Conservation (phyloP, 2,113 vertebrate species). For the Rallus limicola region DNA sequence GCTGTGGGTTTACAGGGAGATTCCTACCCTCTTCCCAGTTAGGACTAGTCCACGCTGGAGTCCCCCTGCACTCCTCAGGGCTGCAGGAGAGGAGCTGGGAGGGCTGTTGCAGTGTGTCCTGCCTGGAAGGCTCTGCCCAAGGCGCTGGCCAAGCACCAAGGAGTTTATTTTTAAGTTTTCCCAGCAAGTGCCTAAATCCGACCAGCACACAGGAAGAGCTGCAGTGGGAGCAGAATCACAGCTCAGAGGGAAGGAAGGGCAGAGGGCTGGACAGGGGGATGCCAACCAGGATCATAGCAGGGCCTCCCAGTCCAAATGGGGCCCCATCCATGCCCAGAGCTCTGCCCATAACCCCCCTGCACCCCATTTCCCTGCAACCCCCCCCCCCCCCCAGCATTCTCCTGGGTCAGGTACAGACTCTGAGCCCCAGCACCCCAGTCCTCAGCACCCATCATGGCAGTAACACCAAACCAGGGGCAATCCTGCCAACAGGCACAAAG, state of each 20-base stretch:
- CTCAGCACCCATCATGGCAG: fast-evolving
- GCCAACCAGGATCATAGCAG: not conserved
- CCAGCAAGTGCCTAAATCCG: not conserved
- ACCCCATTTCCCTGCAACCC: not conserved
- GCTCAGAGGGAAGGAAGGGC: not conserved
- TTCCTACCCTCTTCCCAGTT: not conserved
- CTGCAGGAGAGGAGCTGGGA: not conserved
- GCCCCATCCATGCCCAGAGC: not conserved
- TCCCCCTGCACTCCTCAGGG: not conserved
- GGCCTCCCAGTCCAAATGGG: fast-evolving
- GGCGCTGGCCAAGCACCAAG: not conserved
- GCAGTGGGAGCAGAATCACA: fast-evolving
- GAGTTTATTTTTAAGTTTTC: slow-evolving; percentile 35
- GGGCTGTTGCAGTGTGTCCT: fast-evolving
- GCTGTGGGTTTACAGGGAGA: not conserved
- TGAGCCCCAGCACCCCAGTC: not conserved
- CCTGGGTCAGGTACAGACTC: not conserved
- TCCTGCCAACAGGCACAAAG: fast-evolving
- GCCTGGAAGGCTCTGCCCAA: not conserved
- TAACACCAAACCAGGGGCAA: not conserved
- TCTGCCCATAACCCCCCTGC: not conserved
- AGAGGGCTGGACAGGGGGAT: not conserved
- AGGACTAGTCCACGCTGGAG: fast-evolving
- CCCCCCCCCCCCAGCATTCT: no score
- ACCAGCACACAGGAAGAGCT: not conserved